Percentiles rank a stretch among this genome's conserved stretches.
Evolutionary conservation across 2,113 vertebrate genomes (phyloP).

Genomic region (Sula dactylatra): DNA sequence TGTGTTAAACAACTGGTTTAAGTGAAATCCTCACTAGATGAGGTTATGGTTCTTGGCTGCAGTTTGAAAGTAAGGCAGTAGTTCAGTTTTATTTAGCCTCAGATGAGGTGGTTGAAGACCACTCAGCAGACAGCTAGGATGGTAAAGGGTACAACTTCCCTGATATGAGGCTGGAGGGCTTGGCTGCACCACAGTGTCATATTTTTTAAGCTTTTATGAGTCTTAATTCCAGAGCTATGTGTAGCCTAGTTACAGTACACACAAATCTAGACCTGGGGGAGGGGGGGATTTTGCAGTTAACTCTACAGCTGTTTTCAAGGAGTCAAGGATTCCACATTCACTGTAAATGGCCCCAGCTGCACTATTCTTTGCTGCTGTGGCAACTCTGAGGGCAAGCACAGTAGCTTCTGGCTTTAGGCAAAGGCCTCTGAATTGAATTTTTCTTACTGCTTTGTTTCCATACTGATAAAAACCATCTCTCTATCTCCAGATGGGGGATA

Average conservation of each 20-base stretch:
- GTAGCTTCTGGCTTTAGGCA: background rate
- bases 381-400: background rate
- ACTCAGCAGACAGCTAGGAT: background rate
- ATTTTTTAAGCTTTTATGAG: background rate
- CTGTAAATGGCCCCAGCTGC: background rate
- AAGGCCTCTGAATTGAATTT: background rate
- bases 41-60: background rate
- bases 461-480: background rate
- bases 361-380: background rate
- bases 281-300: background rate
- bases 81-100: background rate
- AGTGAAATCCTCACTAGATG: background rate
- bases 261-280: background rate
- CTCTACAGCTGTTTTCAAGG: background rate
- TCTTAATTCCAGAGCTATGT: background rate
- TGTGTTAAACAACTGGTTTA: background rate
- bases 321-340: no score
- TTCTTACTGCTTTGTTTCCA: background rate
- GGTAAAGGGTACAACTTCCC: background rate
- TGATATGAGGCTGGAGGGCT: background rate
- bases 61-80: background rate
- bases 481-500: fast-evolving
- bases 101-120: background rate
- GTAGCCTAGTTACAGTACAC: background rate
- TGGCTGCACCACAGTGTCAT: fast-evolving